Percentiles rank a stretch among this genome's conserved stretches.
These are phyloP conservation scores for Limnephilus auricula DNA, from an alignment of 2,888 invertebrate species.

Conservation along the genomic window DNA sequence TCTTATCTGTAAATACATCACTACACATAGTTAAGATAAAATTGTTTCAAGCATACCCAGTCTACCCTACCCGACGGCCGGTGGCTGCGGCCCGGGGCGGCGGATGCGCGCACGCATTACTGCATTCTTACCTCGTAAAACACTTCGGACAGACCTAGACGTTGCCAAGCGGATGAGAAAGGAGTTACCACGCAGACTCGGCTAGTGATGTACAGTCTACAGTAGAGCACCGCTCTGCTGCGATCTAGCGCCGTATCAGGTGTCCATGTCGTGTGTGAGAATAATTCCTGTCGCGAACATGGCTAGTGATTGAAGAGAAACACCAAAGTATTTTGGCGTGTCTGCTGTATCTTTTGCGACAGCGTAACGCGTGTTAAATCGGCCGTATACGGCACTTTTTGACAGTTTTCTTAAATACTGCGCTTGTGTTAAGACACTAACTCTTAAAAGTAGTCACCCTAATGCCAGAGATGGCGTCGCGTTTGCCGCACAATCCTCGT, in stretches of 20 bases:
- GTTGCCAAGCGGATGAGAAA: constrained; percentile 16
- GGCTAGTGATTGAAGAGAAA: background rate
- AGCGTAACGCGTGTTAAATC: too few relatives aligned
- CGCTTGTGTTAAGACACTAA: too few relatives aligned
- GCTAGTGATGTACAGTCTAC: background rate
- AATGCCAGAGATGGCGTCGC: too few relatives aligned
- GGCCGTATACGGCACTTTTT: too few relatives aligned
- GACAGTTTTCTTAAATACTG: too few relatives aligned
- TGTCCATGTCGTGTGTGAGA: background rate
- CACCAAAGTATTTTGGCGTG: too few relatives aligned
- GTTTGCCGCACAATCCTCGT: too few relatives aligned
- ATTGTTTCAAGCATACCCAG: too few relatives aligned
- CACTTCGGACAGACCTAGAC: constrained; percentile 8
- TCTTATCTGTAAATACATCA: too few relatives aligned
- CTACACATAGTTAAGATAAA: too few relatives aligned
- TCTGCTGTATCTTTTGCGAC: too few relatives aligned
- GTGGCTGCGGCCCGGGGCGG: constrained; percentile 15
- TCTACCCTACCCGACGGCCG: background rate
- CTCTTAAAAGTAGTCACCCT: too few relatives aligned
- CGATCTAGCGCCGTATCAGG: background rate
- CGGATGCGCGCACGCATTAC: constrained; percentile 41
- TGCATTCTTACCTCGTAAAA: constrained; percentile 36
- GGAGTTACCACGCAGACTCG: background rate
- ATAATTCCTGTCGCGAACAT: background rate
- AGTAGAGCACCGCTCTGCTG: background rate